phyloP scores from a whole-genome alignment of 2,797 vertebrate species.

The Karalla daura region DNA sequence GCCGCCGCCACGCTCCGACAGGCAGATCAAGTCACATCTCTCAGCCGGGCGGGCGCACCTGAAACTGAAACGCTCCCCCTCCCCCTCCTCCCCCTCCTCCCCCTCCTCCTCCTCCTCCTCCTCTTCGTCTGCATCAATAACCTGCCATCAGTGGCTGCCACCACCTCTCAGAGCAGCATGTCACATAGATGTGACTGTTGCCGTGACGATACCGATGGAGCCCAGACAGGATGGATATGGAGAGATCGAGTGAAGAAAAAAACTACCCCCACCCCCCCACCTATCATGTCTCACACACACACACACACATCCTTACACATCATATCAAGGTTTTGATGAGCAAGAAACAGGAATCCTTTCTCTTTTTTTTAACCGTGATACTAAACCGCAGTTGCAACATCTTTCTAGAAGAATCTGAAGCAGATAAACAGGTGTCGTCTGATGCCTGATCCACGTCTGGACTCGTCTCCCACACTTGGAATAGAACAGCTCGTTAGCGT shows the following conservation, averaged over 20 bases:
- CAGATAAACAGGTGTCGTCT: too few species aligned
- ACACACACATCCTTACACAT: slow-evolving; percentile 32
- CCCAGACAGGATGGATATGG: slow-evolving; percentile 57
- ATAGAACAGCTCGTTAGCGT: too few species aligned
- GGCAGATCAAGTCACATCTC: slow-evolving; percentile 67
- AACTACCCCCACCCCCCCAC: slow-evolving; percentile 63
- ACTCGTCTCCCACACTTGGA: too few species aligned
- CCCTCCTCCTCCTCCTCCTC: slow-evolving; percentile 21
- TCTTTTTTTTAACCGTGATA: too few species aligned
- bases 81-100: slow-evolving; percentile 20
- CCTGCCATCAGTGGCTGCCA: slow-evolving; percentile 83
- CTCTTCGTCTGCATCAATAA: slow-evolving; percentile 69
- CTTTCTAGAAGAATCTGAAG: too few species aligned
- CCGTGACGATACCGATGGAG: slow-evolving; percentile 81
- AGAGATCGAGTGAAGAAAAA: slow-evolving; percentile 62
- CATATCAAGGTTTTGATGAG: too few species aligned
- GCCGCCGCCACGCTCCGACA: slow-evolving; percentile 44
- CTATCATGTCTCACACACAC: slow-evolving; percentile 22
- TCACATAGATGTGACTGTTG: slow-evolving; percentile 92
- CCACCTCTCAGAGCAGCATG: slow-evolving; percentile 84
- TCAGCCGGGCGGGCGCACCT: slow-evolving; percentile 61
- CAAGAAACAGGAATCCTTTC: too few species aligned
- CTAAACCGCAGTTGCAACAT: too few species aligned
- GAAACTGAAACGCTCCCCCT: slow-evolving; percentile 64
- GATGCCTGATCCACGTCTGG: too few species aligned